phyloP scores from a whole-genome alignment of 2,113 vertebrate genomes.

The Anas platyrhynchos region DNA sequence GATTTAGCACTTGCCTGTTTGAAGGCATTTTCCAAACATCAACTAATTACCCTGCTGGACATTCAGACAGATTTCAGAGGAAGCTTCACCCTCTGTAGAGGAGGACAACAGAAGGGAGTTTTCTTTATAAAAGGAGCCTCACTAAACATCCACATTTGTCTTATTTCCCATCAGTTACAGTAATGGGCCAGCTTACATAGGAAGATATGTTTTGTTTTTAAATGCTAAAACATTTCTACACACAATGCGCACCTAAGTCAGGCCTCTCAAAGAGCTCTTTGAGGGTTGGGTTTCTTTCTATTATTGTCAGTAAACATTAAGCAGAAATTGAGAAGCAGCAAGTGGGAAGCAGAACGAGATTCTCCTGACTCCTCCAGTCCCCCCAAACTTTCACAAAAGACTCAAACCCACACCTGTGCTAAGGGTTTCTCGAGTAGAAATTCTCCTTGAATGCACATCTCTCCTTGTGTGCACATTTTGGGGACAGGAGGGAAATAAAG shows the following conservation, averaged over 20 bases:
- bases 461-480: accelerated
- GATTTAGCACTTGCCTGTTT: background rate
- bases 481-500: background rate
- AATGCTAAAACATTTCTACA: conserved; percentile 26
- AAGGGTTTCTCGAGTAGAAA: accelerated
- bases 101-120: background rate
- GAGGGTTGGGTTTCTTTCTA: background rate
- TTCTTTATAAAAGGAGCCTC: background rate
- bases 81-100: background rate
- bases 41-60: background rate
- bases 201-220: conserved; percentile 39
- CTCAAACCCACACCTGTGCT: background rate
- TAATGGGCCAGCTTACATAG: background rate
- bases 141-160: background rate
- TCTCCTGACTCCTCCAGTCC: background rate
- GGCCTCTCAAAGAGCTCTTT: background rate
- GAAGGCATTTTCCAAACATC: background rate
- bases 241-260: background rate
- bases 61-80: background rate
- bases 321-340: conserved; percentile 1
- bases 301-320: background rate
- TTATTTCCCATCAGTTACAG: conserved; percentile 13
- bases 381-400: background rate
- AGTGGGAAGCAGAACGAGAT: background rate
- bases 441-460: background rate